A percentile compares a stretch with the other conserved stretches of the same genome.
Conservation (phyloP, 2,888 invertebrate genomes). For the Phengaris arion region DNA sequence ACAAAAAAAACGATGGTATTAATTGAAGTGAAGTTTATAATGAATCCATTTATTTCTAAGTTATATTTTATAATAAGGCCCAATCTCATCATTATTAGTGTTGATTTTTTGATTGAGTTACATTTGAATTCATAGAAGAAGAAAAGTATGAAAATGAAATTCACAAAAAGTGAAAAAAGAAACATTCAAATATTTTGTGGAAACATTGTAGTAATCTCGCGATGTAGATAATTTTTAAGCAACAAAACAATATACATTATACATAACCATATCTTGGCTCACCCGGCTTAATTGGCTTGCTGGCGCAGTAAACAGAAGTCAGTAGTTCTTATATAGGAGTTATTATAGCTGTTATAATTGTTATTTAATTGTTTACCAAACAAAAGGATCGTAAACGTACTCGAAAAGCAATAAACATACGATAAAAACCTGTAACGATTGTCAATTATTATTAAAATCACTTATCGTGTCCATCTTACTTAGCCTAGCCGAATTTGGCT, state of each 20-base stretch:
- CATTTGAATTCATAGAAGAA: too few species aligned
- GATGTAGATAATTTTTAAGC: neutral
- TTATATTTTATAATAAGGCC: too few species aligned
- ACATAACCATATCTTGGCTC: neutral
- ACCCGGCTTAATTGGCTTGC: neutral
- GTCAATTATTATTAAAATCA: slow-evolving; percentile 17
- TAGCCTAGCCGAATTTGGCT: slow-evolving; percentile 24
- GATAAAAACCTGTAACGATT: slow-evolving; percentile 14
- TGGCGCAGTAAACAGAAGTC: neutral
- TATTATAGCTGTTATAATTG: slow-evolving; percentile 22
- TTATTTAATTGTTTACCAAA: slow-evolving; percentile 15
- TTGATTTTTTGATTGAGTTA: too few species aligned
- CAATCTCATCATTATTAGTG: too few species aligned
- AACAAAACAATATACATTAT: neutral
- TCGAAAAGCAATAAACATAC: neutral
- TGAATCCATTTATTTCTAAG: too few species aligned
- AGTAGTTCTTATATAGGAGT: neutral
- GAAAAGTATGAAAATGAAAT: neutral
- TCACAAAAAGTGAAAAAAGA: too few species aligned
- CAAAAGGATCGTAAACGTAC: slow-evolving; percentile 14
- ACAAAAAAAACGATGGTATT: too few species aligned
- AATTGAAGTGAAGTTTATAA: too few species aligned
- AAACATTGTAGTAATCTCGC: neutral
- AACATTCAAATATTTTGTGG: neutral
- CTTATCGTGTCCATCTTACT: neutral